A percentile compares a stretch with the other conserved stretches of the same genome.
Conservation (phyloP, 2,113 vertebrate species). For the Ardeotis arabs region DNA sequence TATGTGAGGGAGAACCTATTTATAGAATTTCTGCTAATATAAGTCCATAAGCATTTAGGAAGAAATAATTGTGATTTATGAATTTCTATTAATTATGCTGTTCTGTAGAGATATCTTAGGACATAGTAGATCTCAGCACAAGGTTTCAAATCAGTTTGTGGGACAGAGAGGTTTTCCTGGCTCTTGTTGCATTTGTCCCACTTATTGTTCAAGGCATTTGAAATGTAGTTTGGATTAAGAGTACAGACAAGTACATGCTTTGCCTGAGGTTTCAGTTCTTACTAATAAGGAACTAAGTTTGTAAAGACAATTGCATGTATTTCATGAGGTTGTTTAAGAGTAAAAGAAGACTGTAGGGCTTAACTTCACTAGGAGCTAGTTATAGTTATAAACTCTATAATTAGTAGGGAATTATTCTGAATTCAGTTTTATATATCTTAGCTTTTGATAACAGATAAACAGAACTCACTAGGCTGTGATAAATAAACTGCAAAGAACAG, state of each 20-base stretch:
- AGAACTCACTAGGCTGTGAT: background rate
- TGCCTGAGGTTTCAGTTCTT: background rate
- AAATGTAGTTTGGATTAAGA: background rate
- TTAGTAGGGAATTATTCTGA: background rate
- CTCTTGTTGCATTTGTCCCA: background rate
- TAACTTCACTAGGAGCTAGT: background rate
- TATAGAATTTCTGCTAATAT: background rate
- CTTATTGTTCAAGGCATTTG: background rate
- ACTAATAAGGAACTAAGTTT: background rate
- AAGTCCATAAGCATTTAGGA: background rate
- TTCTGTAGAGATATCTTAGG: background rate
- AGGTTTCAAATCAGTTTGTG: background rate
- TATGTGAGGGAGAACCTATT: background rate
- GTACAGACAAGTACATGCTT: background rate
- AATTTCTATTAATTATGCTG: background rate
- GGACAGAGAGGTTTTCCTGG: background rate
- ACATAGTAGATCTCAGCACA: background rate
- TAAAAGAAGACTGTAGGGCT: background rate
- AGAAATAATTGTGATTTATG: background rate
- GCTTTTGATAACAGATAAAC: background rate
- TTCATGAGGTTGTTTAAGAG: background rate
- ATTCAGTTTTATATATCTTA: background rate
- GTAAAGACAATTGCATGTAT: background rate
- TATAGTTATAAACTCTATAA: background rate
- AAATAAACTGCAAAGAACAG: background rate